phyloP scores from a whole-genome alignment of 2,888 invertebrate genomes.

The Lasioglossum malachurum region DNA sequence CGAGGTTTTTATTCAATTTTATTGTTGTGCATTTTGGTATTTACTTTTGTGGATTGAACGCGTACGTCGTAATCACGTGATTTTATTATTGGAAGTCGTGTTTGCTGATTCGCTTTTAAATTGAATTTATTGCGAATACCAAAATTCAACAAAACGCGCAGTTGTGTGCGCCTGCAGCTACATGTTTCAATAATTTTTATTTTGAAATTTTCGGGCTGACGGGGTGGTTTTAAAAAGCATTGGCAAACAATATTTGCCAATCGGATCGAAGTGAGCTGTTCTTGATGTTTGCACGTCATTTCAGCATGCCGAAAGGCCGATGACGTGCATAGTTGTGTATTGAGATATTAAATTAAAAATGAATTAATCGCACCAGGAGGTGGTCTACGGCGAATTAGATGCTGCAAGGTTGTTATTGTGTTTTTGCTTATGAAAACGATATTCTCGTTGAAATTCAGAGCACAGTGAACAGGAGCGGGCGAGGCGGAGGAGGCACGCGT shows the following conservation, averaged over 20 bases:
- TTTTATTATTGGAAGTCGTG: neutral
- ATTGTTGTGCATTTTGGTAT: neutral
- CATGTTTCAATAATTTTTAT: neutral
- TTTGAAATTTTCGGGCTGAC: neutral
- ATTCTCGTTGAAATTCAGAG: constrained; percentile 44
- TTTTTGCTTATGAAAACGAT: constrained; percentile 30
- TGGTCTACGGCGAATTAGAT: constrained; percentile 22
- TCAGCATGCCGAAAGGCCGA: neutral
- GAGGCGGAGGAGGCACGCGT: constrained; percentile 30
- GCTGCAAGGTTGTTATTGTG: constrained; percentile 27
- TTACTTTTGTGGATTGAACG: neutral
- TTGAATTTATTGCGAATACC: neutral
- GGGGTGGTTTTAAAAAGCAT: neutral
- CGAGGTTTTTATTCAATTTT: neutral
- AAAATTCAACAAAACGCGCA: neutral
- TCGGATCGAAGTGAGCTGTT: neutral
- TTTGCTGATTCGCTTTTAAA: neutral
- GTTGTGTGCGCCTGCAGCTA: too few species aligned
- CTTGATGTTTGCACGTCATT: neutral
- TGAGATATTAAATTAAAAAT: constrained; percentile 39
- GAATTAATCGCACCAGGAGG: constrained; percentile 19
- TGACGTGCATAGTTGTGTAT: neutral
- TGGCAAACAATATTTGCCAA: neutral
- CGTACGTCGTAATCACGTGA: neutral
- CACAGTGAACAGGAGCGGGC: constrained; percentile 20